These are phyloP conservation scores for Ecdyonurus torrentis DNA, from an alignment of 2,888 invertebrate genomes.

Conservation along the genomic window DNA sequence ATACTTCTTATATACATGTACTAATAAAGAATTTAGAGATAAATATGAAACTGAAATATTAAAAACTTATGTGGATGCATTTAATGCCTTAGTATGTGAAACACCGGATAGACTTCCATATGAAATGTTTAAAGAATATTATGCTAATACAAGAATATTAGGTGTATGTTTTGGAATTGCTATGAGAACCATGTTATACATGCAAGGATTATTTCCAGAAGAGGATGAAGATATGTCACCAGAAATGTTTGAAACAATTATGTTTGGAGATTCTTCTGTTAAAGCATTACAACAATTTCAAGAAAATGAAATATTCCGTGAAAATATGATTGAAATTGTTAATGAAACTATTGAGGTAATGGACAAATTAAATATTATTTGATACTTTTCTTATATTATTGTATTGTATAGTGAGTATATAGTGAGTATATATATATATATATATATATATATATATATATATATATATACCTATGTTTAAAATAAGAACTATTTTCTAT, in stretches of 20 bases:
- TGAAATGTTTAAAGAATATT: neutral
- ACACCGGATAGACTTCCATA: neutral
- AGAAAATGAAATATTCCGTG: neutral
- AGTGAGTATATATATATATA: too few relatives aligned
- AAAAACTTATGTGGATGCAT: neutral
- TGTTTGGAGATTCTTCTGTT: neutral
- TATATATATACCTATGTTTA: too few relatives aligned
- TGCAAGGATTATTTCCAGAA: neutral
- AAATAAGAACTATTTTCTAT: too few relatives aligned
- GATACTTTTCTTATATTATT: too few relatives aligned
- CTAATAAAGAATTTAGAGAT: neutral
- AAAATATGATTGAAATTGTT: neutral
- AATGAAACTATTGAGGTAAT: neutral
- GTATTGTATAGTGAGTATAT: too few relatives aligned
- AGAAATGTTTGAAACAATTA: neutral
- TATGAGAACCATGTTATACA: neutral
- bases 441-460: too few relatives aligned
- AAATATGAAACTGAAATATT: neutral
- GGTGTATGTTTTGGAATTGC: neutral
- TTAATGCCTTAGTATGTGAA: neutral
- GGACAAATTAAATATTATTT: neutral
- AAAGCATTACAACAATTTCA: neutral
- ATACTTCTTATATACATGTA: neutral
- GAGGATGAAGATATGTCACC: neutral
- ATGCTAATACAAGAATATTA: neutral